Evolutionary conservation across 2,888 invertebrate species (phyloP).

Genomic region (Trissonchulus latispiculum): DNA sequence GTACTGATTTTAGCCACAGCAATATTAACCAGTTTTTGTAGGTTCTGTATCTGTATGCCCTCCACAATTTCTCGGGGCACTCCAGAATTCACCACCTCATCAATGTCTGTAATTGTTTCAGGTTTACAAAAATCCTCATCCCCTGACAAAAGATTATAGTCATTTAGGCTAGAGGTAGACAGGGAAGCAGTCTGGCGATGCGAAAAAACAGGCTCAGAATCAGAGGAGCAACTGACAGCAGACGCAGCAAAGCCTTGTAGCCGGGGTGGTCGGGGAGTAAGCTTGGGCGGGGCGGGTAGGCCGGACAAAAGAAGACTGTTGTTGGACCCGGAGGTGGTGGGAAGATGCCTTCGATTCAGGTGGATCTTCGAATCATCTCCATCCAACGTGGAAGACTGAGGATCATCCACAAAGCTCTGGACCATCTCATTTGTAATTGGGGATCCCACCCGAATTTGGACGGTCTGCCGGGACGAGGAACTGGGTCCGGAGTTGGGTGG

Average conservation of each 20-base stretch:
- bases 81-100: conserved; percentile 3
- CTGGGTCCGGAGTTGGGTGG: too few relatives aligned
- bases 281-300: background rate
- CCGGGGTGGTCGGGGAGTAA: background rate
- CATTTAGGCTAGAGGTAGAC: conserved; percentile 22
- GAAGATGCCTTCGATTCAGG: too few relatives aligned
- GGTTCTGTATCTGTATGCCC: conserved; percentile 1
- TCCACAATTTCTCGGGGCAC: conserved; percentile 18
- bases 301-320: background rate
- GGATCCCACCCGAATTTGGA: background rate
- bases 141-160: too few relatives aligned
- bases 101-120: background rate
- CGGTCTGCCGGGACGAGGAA: background rate
- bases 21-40: conserved; percentile 37
- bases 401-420: background rate
- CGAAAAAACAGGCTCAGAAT: too few relatives aligned
- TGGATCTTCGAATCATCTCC: conserved; percentile 4
- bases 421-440: background rate
- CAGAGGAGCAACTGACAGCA: background rate
- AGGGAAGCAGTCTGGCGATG: too few relatives aligned
- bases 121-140: too few relatives aligned
- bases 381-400: conserved; percentile 14
- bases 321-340: background rate
- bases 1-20: background rate
- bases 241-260: too few relatives aligned